These are phyloP conservation scores for Drosophila orena DNA, from an alignment of 1,140 invertebrate genomes.

Conservation along the genomic window DNA sequence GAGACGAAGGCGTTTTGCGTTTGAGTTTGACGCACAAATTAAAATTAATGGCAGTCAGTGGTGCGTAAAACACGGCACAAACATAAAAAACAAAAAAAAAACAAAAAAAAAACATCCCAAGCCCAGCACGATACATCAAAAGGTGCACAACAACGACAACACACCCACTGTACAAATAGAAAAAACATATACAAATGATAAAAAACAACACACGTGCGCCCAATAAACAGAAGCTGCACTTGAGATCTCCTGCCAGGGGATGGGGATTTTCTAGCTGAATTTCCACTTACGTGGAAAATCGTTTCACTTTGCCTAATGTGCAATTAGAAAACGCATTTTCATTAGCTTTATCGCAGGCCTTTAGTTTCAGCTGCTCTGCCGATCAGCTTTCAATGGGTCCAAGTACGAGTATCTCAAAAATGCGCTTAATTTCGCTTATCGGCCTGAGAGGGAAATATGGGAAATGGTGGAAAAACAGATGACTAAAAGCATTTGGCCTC, in stretches of 20 bases:
- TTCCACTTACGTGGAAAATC: conserved; percentile 69
- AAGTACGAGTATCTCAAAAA: conserved; percentile 47
- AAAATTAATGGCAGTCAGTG: conserved; percentile 80
- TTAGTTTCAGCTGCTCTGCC: conserved; percentile 66
- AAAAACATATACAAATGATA: conserved; percentile 1
- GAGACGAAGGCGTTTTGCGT: conserved; percentile 58
- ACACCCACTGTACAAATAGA: conserved; percentile 32
- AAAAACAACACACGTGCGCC: conserved; percentile 41
- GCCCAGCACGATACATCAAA: conserved; percentile 71
- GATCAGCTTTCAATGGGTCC: conserved; percentile 68
- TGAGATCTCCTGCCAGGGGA: conserved; percentile 45
- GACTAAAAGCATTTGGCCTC: conserved; percentile 78
- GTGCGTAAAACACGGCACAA: conserved; percentile 70
- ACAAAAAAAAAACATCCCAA: conserved; percentile 18
- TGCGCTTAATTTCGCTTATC: conserved; percentile 63
- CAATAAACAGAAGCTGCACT: conserved; percentile 81
- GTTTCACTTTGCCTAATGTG: conserved; percentile 83
- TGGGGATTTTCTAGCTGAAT: conserved; percentile 7
- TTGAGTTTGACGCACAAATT: conserved; percentile 70
- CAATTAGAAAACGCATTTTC: conserved; percentile 84
- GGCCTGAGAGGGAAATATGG: conserved; percentile 18
- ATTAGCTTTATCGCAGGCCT: conserved; percentile 82
- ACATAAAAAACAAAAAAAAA: conserved; percentile 15
- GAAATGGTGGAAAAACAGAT: conserved; percentile 51
- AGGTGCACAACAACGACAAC: conserved; percentile 28